Evolutionary conservation across 2,888 invertebrate species (phyloP), one percentile per base, ranked within the genome.

Genomic region (Rhogogaster chlorosoma): DNA sequence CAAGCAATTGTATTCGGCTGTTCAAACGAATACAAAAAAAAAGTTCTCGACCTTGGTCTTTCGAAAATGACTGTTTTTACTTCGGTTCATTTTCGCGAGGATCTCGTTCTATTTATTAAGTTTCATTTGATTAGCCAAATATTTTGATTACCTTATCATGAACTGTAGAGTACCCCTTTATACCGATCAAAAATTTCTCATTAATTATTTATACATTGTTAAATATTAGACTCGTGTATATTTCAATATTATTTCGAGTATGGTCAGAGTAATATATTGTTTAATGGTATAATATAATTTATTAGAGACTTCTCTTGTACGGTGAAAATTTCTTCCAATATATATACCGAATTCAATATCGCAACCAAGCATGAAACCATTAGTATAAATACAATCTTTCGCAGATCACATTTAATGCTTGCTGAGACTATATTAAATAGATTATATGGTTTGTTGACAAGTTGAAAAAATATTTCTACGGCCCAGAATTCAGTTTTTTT

Each of bases 91-190:
- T 77, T 32, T 77, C 9, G 38, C 38, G 22, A 42, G 38, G 22
- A 22, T 53, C 77, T 77, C 15, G 22, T 83, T 45, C 12, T n/a
- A 45, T 42, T 83, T 49, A 83, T 61, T 61, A 12, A 12, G 36
- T 61, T 61, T 80, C 61, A 38, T 61, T 80, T 80, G 80, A n/a
- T 61, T 12, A 80, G 36, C 80, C 80, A 12, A 61, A 80, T 83
- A 83, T 83, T 83, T 83, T 83, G 83, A 83, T 83, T 83, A 83
- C 15, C 83, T 83, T 83, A 83, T 53, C 9, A n/a, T 38, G 70
- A 67, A 83, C 83, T 83, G 83, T 83, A 83, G 83, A 83, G 83
- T 70, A 83, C 83, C 83, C 83, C 67, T 67, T 83, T 9, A 10
- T 29, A 3, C 6, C 6, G 26, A 15, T 22, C 32, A 32, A 67